Evolutionary conservation across 1,140 invertebrate genomes (phyloP).

Genomic region (Phortica variegata): DNA sequence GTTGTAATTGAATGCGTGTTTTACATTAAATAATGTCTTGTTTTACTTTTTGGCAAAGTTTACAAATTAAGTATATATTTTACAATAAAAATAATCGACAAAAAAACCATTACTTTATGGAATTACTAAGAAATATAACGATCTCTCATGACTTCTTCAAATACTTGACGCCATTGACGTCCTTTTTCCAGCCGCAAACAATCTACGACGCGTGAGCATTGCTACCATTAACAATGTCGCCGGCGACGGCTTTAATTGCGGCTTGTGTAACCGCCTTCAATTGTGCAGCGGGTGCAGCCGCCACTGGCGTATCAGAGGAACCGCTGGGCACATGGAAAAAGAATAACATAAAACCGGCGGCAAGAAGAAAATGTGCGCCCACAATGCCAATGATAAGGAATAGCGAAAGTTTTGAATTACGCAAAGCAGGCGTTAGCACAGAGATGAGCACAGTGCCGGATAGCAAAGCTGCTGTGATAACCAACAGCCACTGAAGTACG

Average conservation of each 20-base stretch:
- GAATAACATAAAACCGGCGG: slow-evolving; percentile 81
- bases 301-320: slow-evolving; percentile 10
- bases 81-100: no score
- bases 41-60: no score
- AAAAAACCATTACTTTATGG: no score
- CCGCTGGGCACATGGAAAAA: slow-evolving; percentile 63
- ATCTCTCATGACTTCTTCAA: no score
- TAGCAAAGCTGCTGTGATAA: slow-evolving; percentile 74
- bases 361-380: slow-evolving; percentile 76
- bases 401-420: slow-evolving; percentile 66
- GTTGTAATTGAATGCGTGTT: no score
- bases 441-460: slow-evolving; percentile 84
- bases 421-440: slow-evolving; percentile 77
- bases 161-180: no score
- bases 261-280: slow-evolving; percentile 12
- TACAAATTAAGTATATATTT: no score
- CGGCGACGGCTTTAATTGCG: slow-evolving; percentile 7
- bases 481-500: slow-evolving; percentile 85
- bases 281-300: background rate
- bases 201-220: no score
- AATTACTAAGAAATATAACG: no score
- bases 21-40: no score
- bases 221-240: background rate
- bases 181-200: no score
- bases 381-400: slow-evolving; percentile 70